Evolutionary conservation across 2,797 vertebrate genomes (phyloP), one percentile per base, ranked within the genome.

Genomic region (Apogon talboti): DNA sequence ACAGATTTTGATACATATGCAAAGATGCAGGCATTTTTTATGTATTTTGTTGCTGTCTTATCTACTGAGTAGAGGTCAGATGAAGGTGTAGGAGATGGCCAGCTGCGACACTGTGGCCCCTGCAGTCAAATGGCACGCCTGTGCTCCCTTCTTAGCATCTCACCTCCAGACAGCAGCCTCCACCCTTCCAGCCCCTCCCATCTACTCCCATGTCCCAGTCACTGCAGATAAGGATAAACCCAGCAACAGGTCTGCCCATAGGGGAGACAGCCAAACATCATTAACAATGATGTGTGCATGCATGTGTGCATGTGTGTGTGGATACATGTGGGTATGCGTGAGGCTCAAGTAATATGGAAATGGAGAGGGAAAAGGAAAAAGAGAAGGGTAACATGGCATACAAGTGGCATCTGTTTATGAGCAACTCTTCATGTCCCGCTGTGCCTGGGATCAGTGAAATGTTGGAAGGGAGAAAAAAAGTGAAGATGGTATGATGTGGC

Each of bases 341-440:
- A 51, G 16, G 63, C 45, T 54, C 24, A 46, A 50, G 68, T 16
- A 60, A 73, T 61, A 70, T 12, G 48, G 42, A 60, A 64, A 50
- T 1, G 33, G 42, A 61, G 7, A 45, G 45, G 14, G n/a, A 51
- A 51, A 52, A 68, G 66, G 57, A 72, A 52, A 67, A 46, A 47
- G 56, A 41, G 58, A 49, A 62, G 74, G 33, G 60, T 51, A 79
- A 64, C 69, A 62, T 76, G 53, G 76, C 78, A 89, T 77, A 84
- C 83, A 78, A 89, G 89, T 76, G 79, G 82, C 89, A 89, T 93
- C 91, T 93, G 92, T 92, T 92, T 81, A 85, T 55, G 53, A 79
- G 78, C 74, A 77, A 78, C 74, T 66, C 74, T 74, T 79, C 71
- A 55, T 75, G 50, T 87, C 85, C 82, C 53, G 44, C 77, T 75